Evolutionary conservation across 2,113 vertebrate species (phyloP), one percentile per base, ranked within the genome.

Genomic region (Tetrao urogallus): DNA sequence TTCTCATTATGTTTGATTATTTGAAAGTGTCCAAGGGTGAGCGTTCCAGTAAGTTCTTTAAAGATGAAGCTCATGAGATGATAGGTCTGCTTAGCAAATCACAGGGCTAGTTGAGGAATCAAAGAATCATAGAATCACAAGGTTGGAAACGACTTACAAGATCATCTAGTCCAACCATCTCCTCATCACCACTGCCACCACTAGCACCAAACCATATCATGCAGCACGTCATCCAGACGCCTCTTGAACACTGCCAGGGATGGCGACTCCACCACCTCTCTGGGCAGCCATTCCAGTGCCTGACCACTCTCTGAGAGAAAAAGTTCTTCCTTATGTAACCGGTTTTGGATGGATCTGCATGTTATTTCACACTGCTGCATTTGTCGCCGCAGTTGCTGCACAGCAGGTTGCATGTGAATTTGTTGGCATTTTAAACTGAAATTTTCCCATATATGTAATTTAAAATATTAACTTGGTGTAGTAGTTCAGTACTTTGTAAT

Each of bases 311-410:
- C 38, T 38, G 38, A 38, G 38, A 38, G 38, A 38, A 38, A 38
- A 38, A 9, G 38, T 38, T 38, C 38, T 38, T 38, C 38, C 38
- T 38, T 38, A 38, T 10, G 38, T 38, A 38, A 17, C 25, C 88
- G 17, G 1, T 4, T 61, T 87, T 56, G 24, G 11, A 22, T 61
- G 50, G n/a, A 6, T 45, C 32, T 52, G 14, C 1, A 0, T 48
- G 15, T 64, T 40, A 10, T 56, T 60, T 66, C 19, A 16, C 17
- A 8, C 57, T 86, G 40, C 71, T 78, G 21, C 10, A 1, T 71
- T 67, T 92, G 13, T 13, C 13, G 34, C 2, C 0, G 0, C 42
- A 76, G 70, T 5, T 86, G 40, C 34, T 38, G 8, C n/a, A 1
- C 32, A 30, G 8, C 32, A 54, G 48, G 36, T 10, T 69, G 32